Base-by-base conservation (phyloP, 2,888 invertebrate genomes). In the Pachymerium ferrugineum region DNA sequence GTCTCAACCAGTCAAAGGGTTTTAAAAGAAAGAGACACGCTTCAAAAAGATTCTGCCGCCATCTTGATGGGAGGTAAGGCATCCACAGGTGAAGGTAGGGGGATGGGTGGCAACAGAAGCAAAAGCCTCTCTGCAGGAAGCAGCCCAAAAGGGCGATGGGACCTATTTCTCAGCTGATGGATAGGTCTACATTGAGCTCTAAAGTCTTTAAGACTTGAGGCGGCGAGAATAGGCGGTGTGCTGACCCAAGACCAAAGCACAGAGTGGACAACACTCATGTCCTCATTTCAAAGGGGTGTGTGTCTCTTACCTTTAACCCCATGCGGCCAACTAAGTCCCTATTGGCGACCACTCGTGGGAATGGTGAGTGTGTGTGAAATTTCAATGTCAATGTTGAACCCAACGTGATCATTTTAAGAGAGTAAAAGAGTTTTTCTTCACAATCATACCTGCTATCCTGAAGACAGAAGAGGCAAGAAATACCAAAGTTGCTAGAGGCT, bases 391-490 rank as follows among this genome's bases (percentile, higher is more conserved):
- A n/a, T n/a, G n/a, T n/a, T n/a, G n/a, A n/a, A n/a, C n/a, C n/a
- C n/a, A n/a, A n/a, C n/a, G n/a, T n/a, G n/a, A n/a, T n/a, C n/a
- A n/a, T n/a, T n/a, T n/a, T n/a, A n/a, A n/a, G n/a, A n/a, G n/a
- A n/a, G n/a, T n/a, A n/a, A n/a, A n/a, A n/a, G 38, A 5, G 38
- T 38, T 38, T 38, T 38, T 1, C n/a, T n/a, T n/a, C n/a, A n/a
- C n/a, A n/a, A n/a, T 1, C 31, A 30, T 29, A 70, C 70, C 70
- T 35, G 70, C 70, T 70, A 70, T 70, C 70, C 70, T 70, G 35
- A 70, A 70, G 35, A 70, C 35, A 25, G 70, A 31, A 70, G 70
- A 70, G 70, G 70, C 35, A 33, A 70, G 35, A 33, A 70, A 30
- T 33, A 70, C 70, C 70, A 70, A 33, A 30, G 33, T 19, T 30